These are phyloP conservation scores for Megaustenia siamemsis DNA, from an alignment of 2,888 invertebrate species.

Conservation along the genomic window DNA sequence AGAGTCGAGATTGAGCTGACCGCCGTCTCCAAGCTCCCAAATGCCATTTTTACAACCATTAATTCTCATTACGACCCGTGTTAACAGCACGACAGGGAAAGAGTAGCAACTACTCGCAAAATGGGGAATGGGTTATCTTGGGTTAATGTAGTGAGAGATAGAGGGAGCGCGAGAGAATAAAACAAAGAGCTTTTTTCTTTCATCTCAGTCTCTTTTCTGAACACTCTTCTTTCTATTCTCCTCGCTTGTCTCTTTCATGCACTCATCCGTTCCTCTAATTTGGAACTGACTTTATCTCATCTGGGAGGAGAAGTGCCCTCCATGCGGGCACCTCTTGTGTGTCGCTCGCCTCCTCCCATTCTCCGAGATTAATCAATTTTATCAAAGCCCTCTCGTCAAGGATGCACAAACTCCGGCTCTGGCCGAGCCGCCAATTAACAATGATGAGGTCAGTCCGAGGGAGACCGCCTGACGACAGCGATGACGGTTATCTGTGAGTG, in stretches of 20 bases:
- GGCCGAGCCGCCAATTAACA: constrained; percentile 23
- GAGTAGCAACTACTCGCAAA: too few species aligned
- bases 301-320: constrained; percentile 29
- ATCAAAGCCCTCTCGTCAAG: neutral
- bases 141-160: too few species aligned
- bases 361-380: constrained; percentile 35
- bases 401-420: neutral
- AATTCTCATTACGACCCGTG: too few species aligned
- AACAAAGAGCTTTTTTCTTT: too few species aligned
- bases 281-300: constrained; percentile 25
- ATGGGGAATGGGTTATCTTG: too few species aligned
- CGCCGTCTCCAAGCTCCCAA: too few species aligned
- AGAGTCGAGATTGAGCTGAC: too few species aligned
- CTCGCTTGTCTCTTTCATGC: constrained; percentile 5
- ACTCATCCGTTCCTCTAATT: neutral
- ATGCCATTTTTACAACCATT: too few species aligned
- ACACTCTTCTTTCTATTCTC: neutral
- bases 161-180: too few species aligned
- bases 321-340: constrained; percentile 3
- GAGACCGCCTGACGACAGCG: neutral
- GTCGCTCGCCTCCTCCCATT: neutral
- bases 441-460: constrained; percentile 17
- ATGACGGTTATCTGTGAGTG: neutral
- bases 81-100: too few species aligned
- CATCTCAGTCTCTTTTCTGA: neutral